These are phyloP conservation scores for Caenorhabditis briggsae DNA, from an alignment of 1,140 invertebrate species.

Conservation along the genomic window DNA sequence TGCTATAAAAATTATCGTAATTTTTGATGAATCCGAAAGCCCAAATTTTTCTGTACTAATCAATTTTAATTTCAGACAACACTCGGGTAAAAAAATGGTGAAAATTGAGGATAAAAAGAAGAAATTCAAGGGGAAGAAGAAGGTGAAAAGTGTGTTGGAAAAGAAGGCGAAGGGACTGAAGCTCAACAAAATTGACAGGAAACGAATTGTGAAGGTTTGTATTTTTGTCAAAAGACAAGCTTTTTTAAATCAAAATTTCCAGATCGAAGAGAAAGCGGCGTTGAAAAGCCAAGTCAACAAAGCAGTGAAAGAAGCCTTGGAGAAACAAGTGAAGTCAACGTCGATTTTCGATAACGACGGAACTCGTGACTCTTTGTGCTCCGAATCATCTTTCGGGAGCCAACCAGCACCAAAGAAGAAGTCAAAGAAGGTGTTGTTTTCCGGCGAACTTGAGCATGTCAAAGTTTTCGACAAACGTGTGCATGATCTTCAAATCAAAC, in stretches of 20 bases:
- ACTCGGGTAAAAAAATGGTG: conserved; percentile 51
- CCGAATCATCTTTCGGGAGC: conserved; percentile 62
- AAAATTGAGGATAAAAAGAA: conserved; percentile 47
- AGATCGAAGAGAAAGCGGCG: conserved; percentile 56
- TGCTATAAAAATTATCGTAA: not conserved
- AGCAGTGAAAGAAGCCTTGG: conserved; percentile 49
- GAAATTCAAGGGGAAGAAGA: conserved; percentile 65
- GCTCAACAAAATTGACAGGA: conserved; percentile 60
- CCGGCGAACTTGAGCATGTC: conserved; percentile 32
- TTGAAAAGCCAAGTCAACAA: conserved; percentile 56
- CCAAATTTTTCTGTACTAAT: too few relatives aligned
- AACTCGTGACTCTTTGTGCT: conserved; percentile 21
- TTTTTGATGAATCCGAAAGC: not conserved
- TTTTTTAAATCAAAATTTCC: not conserved
- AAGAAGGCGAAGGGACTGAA: conserved; percentile 64
- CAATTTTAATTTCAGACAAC: not conserved
- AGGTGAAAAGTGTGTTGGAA: conserved; percentile 62
- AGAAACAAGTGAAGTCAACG: conserved; percentile 14
- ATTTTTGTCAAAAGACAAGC: too few relatives aligned
- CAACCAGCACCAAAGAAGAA: conserved; percentile 57
- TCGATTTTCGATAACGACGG: conserved; percentile 50
- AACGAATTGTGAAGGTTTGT: conserved; percentile 59
- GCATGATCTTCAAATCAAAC: conserved; percentile 58
- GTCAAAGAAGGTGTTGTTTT: conserved; percentile 60
- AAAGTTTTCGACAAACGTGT: conserved; percentile 63